These are phyloP conservation scores for Hyperoplus immaculatus DNA, from an alignment of 2,797 vertebrate genomes.

Conservation along the genomic window DNA sequence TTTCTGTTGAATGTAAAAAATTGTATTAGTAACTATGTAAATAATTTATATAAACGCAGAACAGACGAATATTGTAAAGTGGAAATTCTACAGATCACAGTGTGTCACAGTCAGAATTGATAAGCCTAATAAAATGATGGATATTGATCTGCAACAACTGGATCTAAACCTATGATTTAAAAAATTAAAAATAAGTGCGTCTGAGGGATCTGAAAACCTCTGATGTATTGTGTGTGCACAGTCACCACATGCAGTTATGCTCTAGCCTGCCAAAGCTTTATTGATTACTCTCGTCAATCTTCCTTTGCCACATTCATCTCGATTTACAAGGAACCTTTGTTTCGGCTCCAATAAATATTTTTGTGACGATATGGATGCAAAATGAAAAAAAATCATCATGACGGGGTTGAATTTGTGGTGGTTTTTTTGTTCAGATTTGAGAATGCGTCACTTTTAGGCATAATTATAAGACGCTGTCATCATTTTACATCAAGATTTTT, in stretches of 20 bases:
- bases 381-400: no score
- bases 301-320: slow-evolving; percentile 31
- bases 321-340: slow-evolving; percentile 8
- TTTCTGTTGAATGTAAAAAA: background rate
- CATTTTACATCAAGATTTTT: no score
- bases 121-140: slow-evolving; percentile 8
- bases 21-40: background rate
- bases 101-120: slow-evolving; percentile 15
- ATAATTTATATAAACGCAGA: background rate
- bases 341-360: slow-evolving; percentile 4
- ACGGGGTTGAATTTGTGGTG: background rate
- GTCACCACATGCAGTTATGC: slow-evolving; percentile 21
- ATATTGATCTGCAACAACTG: slow-evolving; percentile 28
- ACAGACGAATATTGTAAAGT: background rate
- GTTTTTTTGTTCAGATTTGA: background rate
- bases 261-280: slow-evolving; percentile 35
- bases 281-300: slow-evolving; percentile 28
- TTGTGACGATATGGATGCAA: background rate
- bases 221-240: slow-evolving; percentile 7
- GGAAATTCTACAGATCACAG: slow-evolving; percentile 19
- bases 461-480: background rate
- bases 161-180: slow-evolving; percentile 28
- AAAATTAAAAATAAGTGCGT: slow-evolving; percentile 26
- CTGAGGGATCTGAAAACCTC: slow-evolving; percentile 37
- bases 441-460: background rate